These are phyloP conservation scores for Apostichopus japonicus DNA, from an alignment of 35 echinoderm and acorn worm genomes.

Conservation along the genomic window DNA sequence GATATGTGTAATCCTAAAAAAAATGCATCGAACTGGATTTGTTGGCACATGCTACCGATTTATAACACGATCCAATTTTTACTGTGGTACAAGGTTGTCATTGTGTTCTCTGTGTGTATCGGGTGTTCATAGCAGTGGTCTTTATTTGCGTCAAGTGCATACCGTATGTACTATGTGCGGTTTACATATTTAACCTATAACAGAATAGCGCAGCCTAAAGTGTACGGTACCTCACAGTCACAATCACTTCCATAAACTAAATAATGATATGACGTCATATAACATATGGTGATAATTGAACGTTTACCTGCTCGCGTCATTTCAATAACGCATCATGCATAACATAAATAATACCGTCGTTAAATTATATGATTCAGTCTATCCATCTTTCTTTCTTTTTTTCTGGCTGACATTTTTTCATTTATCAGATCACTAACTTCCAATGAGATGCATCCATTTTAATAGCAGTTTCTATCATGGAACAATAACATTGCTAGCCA, in stretches of 20 bases:
- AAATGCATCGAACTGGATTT: too few species aligned
- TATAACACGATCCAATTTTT: too few species aligned
- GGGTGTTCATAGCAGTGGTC: too few species aligned
- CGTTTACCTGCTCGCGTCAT: not conserved
- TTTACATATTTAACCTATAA: too few species aligned
- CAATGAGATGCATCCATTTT: not conserved
- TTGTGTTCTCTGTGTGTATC: too few species aligned
- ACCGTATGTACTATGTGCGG: too few species aligned
- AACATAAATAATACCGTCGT: not conserved
- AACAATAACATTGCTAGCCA: not conserved
- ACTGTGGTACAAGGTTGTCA: too few species aligned
- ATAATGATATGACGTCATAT: not conserved
- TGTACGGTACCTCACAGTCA: too few species aligned
- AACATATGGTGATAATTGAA: not conserved
- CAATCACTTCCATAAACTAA: not conserved
- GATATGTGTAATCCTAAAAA: too few species aligned
- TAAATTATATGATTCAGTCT: not conserved
- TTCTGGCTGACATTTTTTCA: conserved; percentile 9
- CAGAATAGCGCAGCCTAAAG: too few species aligned
- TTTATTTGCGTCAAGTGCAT: too few species aligned
- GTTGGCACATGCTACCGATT: too few species aligned
- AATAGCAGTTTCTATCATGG: not conserved
- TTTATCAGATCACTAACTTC: conserved; percentile 4
- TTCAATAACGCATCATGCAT: conserved; percentile 2
- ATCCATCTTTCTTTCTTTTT: not conserved